phyloP scores from a whole-genome alignment of 2,113 vertebrate genomes.

The Ceuthmochares aereus region DNA sequence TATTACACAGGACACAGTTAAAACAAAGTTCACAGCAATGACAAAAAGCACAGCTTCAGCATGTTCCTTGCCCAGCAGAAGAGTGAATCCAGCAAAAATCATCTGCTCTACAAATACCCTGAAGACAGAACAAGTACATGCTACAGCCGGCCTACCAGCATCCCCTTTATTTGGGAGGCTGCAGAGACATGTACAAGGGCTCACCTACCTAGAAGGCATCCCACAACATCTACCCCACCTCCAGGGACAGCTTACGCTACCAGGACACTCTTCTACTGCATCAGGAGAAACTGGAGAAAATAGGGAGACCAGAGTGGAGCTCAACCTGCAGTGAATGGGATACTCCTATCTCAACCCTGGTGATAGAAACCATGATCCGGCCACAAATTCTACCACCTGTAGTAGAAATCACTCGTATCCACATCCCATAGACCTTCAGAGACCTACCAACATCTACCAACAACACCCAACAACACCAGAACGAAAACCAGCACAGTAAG shows the following conservation, averaged over 20 bases:
- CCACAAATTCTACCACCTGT: not conserved
- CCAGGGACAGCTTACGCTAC: not conserved
- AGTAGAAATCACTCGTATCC: not conserved
- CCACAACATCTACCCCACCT: not conserved
- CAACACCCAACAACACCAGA: not conserved
- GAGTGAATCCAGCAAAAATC: not conserved
- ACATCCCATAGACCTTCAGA: not conserved
- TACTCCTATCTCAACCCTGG: not conserved
- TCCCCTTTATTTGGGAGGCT: not conserved
- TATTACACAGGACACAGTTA: not conserved
- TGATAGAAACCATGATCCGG: accelerated
- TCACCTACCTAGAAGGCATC: not conserved
- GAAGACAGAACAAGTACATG: not conserved
- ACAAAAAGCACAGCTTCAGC: not conserved
- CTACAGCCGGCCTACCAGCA: not conserved
- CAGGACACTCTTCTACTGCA: not conserved
- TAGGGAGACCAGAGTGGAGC: accelerated
- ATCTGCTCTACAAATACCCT: not conserved
- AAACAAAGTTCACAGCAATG: not conserved
- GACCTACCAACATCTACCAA: not conserved
- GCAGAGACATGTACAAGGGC: not conserved
- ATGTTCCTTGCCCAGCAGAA: not conserved
- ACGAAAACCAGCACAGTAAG: not conserved
- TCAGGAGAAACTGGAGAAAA: not conserved
- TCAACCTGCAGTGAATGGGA: not conserved